Base-by-base conservation (phyloP, 2,888 invertebrate genomes). In the Caenorhabditis parvicauda region DNA sequence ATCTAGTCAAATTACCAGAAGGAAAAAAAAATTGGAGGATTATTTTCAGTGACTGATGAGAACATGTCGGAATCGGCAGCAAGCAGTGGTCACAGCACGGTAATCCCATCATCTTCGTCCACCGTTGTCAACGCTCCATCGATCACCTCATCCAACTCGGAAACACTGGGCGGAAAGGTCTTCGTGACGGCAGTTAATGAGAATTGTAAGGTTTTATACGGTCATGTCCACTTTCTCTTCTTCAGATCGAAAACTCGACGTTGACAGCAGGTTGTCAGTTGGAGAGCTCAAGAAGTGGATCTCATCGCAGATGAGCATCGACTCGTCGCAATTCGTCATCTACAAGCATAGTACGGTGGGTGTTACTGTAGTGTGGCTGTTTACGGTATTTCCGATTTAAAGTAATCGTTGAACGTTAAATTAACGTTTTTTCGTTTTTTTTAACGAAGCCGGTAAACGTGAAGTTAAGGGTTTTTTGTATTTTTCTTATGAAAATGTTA, bases 231-330 rank as follows among this genome's bases (percentile, higher is more conserved):
- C 5, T 24, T 27, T n/a, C n/a, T n/a, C n/a, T n/a, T 5, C 39
- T 48, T 4, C 22, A 68, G 66, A 43, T 7, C 49, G 57, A 9
- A 21, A 43, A 19, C 22, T 74, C 2, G 63, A 70, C 27, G 63
- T 65, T 9, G 74, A 74, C 42, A 43, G 44, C 9, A 57, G 74
- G 7, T 53, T 57, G 35, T 41, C 41, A 5, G 59, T 74, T 5
- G 32, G 27, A 9, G 64, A 68, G n/a, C 50, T 74, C 24, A 64
- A 64, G 32, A 42, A 45, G n/a, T 74, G 74, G 74, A 45, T 72
- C 0, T 47, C 65, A 3, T 35, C 46, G 1, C 54, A 63, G 24
- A 9, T 72, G 43, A 22, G 51, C 2, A 51, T 68, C 29, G 61
- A 63, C 7, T 35, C 50, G 9, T 46, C 50, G n/a, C 62, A 67